Evolutionary conservation across 2,888 invertebrate genomes (phyloP).

Genomic region (Brenthis daphne): DNA sequence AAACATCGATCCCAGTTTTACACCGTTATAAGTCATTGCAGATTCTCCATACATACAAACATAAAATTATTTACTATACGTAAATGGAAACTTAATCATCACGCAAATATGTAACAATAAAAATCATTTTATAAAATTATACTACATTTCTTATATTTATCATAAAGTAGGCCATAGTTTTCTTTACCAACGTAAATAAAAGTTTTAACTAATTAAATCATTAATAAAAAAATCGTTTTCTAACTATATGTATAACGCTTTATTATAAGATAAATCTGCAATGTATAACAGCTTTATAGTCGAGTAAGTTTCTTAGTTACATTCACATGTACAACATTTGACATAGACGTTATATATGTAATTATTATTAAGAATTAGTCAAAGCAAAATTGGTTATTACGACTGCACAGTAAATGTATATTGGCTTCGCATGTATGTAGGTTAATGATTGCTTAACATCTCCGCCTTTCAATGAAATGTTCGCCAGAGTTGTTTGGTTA

Average conservation of each 20-base stretch:
- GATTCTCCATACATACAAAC: not conserved
- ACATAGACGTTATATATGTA: not conserved
- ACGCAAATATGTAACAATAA: too few species aligned
- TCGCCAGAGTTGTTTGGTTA: too few species aligned
- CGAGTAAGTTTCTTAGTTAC: not conserved
- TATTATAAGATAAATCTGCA: too few species aligned
- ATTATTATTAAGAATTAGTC: not conserved
- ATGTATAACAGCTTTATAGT: too few species aligned
- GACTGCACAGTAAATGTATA: conserved; percentile 37
- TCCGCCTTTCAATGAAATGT: not conserved
- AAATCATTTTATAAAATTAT: too few species aligned
- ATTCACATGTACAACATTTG: not conserved
- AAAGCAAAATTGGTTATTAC: conserved; percentile 17
- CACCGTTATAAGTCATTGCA: conserved; percentile 18
- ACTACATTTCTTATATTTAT: too few species aligned
- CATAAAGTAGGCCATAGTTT: too few species aligned
- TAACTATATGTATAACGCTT: too few species aligned
- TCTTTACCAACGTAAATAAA: too few species aligned
- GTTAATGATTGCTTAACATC: conserved; percentile 2
- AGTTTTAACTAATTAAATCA: too few species aligned
- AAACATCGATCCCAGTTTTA: conserved; percentile 20
- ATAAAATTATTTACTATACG: not conserved
- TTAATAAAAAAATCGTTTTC: too few species aligned
- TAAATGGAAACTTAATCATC: too few species aligned
- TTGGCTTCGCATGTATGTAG: conserved; percentile 5